Percentiles rank a stretch among this genome's conserved stretches.
Conservation (phyloP, 2,888 invertebrate genomes). For the Apamea monoglypha region DNA sequence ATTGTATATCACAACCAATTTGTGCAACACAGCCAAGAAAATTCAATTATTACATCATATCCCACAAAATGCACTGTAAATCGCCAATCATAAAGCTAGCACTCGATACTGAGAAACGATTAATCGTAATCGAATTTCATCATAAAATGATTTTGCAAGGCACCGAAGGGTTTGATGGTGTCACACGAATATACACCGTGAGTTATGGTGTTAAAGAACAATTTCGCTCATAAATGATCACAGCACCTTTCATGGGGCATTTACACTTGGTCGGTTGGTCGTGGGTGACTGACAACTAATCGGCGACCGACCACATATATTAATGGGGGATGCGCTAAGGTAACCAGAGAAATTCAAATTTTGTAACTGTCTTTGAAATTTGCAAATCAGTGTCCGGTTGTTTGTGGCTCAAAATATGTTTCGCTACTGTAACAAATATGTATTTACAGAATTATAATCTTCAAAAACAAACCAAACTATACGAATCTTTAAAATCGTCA, state of each 20-base stretch:
- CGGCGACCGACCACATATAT: conserved; percentile 14
- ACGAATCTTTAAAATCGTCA: too few relatives aligned
- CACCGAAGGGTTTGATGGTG: conserved; percentile 68
- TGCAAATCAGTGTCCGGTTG: too few relatives aligned
- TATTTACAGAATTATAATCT: too few relatives aligned
- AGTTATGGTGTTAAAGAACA: conserved; percentile 67
- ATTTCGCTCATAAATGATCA: conserved; percentile 67
- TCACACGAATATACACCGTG: conserved; percentile 74
- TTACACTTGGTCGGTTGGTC: conserved; percentile 45
- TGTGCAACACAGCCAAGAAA: conserved; percentile 18
- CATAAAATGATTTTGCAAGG: conserved; percentile 52
- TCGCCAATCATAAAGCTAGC: conserved; percentile 57
- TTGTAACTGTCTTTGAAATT: too few relatives aligned
- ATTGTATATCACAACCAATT: neutral
- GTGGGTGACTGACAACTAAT: conserved; percentile 19
- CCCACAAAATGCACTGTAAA: conserved; percentile 64
- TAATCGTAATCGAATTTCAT: conserved; percentile 35
- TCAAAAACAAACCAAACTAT: too few relatives aligned
- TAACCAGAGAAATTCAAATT: too few relatives aligned
- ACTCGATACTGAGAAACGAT: conserved; percentile 53
- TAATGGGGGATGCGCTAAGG: neutral
- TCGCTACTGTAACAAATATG: too few relatives aligned
- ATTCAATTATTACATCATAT: conserved; percentile 12
- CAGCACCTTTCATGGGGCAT: conserved; percentile 64
- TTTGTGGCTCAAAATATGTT: too few relatives aligned